These are phyloP conservation scores for Pteruthius melanotis DNA, from an alignment of 2,113 vertebrate species.

Conservation along the genomic window DNA sequence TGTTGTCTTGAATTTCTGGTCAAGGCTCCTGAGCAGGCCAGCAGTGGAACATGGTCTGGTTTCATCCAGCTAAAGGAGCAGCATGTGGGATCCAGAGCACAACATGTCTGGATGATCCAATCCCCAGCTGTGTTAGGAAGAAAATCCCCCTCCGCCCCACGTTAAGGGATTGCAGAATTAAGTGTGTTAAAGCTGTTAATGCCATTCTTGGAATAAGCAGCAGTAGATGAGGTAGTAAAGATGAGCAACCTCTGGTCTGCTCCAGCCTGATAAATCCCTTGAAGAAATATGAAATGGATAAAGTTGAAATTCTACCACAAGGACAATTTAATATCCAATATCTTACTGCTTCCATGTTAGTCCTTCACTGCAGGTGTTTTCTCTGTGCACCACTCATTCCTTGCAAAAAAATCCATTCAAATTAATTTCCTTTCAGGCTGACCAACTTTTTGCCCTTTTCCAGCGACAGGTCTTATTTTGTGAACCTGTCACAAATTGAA, in stretches of 20 bases:
- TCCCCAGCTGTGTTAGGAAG: background rate
- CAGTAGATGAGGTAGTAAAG: background rate
- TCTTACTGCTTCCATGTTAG: background rate
- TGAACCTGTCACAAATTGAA: background rate
- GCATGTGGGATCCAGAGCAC: background rate
- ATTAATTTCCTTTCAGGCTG: background rate
- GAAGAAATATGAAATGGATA: background rate
- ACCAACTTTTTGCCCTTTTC: background rate
- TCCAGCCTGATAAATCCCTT: background rate
- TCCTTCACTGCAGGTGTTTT: background rate
- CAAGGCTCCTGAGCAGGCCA: background rate
- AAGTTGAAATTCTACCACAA: background rate
- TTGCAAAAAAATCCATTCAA: background rate
- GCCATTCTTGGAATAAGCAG: background rate
- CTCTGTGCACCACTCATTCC: background rate
- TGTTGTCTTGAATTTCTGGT: background rate
- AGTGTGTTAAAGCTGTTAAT: background rate
- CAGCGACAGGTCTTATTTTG: background rate
- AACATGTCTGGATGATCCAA: background rate
- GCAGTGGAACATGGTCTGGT: rapidly evolving
- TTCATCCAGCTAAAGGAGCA: background rate
- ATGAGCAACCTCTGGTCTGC: background rate
- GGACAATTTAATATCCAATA: background rate
- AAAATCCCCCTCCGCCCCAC: background rate
- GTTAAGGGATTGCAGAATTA: background rate